Evolutionary conservation across 1,140 invertebrate genomes (phyloP), one percentile per base, ranked within the genome.

Genomic region (Penaeus chinensis): DNA sequence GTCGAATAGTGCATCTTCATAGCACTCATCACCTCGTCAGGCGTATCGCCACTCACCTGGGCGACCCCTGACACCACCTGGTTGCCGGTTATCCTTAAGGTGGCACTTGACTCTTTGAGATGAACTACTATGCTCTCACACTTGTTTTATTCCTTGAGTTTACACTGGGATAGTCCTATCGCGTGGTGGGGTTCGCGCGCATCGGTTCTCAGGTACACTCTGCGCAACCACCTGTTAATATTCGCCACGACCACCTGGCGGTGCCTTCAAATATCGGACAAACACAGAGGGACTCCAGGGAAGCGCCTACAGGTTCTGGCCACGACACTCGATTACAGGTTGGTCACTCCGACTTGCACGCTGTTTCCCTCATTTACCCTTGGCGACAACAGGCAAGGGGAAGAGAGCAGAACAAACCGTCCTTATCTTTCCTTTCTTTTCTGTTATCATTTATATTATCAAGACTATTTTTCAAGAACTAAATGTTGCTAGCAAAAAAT

Each of bases 1-100:
- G 85, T 87, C 13, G 85, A 87, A 54, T 87, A 87, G 62, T 87
- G 85, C 85, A 87, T 87, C 62, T 87, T 87, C 80, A 87, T 83
- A 82, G 80, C 85, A 87, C 85, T 87, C 85, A 87, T 87, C 27
- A 82, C 85, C 61, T 71, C 74, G 20, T 54, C 27, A 37, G 71
- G 71, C 32, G n/a, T 74, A 74, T 74, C 71, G 18, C 71, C 42
- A 74, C 71, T 74, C 71, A 27, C 71, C 42, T 37, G 27, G 27
- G 19, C 22, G 27, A 27, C 42, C 71, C 42, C 71, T 74, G 27
- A 32, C 71, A n/a, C 71, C 42, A 19, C 42, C 71, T 82, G 63
- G 79, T 62, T 62, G 13, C 47, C 54, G 61, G 66, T 71, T 24
- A 32, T 71, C 32, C 66, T 71, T 27, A 54, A 82, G 22, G 61